Percentiles rank a stretch among this genome's conserved stretches.
phyloP scores from a whole-genome alignment of 2,797 vertebrate species.

The Macropodus opercularis region DNA sequence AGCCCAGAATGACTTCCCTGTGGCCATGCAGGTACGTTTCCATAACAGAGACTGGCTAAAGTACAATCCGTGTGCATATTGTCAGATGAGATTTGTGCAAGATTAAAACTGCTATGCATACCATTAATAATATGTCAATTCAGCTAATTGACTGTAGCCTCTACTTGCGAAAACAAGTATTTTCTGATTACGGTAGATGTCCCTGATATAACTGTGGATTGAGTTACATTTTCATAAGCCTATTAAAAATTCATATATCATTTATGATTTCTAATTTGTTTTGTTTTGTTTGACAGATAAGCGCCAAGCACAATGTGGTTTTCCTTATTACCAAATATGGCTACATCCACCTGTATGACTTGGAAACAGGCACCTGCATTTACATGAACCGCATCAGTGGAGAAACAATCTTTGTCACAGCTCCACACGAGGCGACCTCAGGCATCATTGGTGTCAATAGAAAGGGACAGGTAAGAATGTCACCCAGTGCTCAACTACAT shows the following conservation, averaged over 20 bases:
- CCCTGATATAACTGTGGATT: background rate
- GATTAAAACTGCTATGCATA: background rate
- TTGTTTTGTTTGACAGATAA: slow-evolving; percentile 84
- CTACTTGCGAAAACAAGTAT: background rate
- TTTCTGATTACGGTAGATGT: background rate
- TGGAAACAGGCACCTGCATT: slow-evolving; percentile 98
- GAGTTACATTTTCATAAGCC: background rate
- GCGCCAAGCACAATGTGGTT: slow-evolving; percentile 96
- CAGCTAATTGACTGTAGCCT: background rate
- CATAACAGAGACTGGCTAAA: background rate
- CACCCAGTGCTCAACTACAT: background rate
- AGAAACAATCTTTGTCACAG: slow-evolving; percentile 98
- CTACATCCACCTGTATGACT: slow-evolving; percentile 97
- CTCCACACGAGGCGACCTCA: slow-evolving; percentile 95
- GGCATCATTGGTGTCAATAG: slow-evolving; percentile 99
- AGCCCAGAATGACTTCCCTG: slow-evolving; percentile 98
- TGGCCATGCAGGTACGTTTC: slow-evolving; percentile 94
- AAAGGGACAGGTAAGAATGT: slow-evolving; percentile 92
- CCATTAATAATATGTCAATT: background rate
- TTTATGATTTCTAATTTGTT: no score
- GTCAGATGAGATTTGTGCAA: background rate
- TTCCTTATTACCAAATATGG: slow-evolving; percentile 98
- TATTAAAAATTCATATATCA: background rate
- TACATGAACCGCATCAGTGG: slow-evolving; percentile 99
- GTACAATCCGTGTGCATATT: background rate